Conservation (phyloP, 2,888 invertebrate species). For the Tetranychus piercei region DNA sequence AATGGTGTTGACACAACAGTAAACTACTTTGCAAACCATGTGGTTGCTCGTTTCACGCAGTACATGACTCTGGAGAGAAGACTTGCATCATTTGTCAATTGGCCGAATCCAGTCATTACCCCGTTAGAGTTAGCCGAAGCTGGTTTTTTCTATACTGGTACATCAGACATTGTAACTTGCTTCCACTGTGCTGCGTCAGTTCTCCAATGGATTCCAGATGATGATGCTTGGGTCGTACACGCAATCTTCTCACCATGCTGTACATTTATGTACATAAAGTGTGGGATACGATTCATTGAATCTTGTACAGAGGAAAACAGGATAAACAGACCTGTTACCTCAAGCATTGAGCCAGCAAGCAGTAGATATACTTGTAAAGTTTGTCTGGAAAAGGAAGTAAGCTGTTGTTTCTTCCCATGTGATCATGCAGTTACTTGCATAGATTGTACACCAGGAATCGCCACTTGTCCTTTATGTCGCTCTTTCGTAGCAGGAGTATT, state of each 20-base stretch:
- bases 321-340: too few species aligned
- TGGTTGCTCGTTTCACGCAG: too few species aligned
- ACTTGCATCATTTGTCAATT: neutral
- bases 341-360: too few species aligned
- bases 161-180: neutral
- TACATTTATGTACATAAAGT: neutral
- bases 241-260: neutral
- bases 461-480: neutral
- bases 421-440: neutral
- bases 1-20: too few species aligned
- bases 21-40: too few species aligned
- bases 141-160: neutral
- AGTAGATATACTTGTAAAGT: neutral
- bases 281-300: neutral
- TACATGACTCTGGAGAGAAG: too few species aligned
- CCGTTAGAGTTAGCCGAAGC: neutral
- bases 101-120: neutral
- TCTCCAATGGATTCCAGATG: neutral
- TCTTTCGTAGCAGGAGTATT: too few species aligned
- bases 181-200: neutral
- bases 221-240: neutral
- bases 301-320: too few species aligned
- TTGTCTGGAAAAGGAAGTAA: neutral
- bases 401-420: neutral
- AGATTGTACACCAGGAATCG: neutral